These are phyloP conservation scores for Formica aserva DNA, from an alignment of 2,888 invertebrate species.

Conservation along the genomic window DNA sequence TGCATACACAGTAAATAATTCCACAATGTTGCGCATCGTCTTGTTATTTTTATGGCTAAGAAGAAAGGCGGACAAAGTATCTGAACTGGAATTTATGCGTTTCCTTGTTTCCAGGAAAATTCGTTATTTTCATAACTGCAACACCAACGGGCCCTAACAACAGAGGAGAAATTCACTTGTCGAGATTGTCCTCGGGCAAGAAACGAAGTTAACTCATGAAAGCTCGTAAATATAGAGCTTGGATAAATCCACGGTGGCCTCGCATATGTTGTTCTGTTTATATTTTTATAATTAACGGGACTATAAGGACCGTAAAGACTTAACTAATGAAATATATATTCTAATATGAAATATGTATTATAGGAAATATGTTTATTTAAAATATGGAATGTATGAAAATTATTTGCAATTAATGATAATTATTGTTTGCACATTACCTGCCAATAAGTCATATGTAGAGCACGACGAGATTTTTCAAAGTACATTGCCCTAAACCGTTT, in stretches of 20 bases:
- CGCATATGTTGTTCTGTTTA: constrained; percentile 17
- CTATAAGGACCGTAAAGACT: background rate
- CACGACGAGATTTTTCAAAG: background rate
- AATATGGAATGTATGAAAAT: background rate
- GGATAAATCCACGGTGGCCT: constrained; percentile 19
- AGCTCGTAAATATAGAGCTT: constrained; percentile 57
- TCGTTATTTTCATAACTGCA: constrained; percentile 55
- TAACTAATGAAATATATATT: background rate
- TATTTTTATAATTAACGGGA: constrained; percentile 5
- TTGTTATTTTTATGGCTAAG: constrained; percentile 43
- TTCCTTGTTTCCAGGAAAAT: constrained; percentile 34
- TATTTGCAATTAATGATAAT: background rate
- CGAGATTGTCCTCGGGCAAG: constrained; percentile 55
- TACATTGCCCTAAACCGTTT: background rate
- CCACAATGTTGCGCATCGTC: constrained; percentile 24
- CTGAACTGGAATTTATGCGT: constrained; percentile 54
- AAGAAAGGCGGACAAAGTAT: constrained; percentile 54
- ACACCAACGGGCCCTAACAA: constrained; percentile 50
- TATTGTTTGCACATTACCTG: background rate
- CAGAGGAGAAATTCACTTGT: constrained; percentile 56
- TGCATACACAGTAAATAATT: constrained; percentile 12
- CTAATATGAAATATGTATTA: background rate
- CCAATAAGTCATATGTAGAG: background rate
- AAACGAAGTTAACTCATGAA: constrained; percentile 62
- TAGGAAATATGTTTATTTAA: background rate